Percentiles rank a stretch among this genome's conserved stretches.
phyloP scores from a whole-genome alignment of 2,888 invertebrate species.

The Leptopilina drosophilae region DNA sequence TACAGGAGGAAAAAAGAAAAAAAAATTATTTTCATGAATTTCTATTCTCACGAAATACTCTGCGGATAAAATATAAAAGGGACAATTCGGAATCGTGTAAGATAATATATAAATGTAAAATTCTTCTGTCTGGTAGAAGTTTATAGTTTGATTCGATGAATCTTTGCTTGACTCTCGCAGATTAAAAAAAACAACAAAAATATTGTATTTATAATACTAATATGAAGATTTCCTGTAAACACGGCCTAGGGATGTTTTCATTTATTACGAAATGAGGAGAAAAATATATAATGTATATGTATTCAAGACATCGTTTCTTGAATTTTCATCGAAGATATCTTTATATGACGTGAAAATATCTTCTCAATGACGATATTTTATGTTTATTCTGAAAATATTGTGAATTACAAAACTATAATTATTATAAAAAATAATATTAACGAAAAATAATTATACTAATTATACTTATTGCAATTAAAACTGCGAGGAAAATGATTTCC shows the following conservation, averaged over 20 bases:
- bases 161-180: slow-evolving; percentile 27
- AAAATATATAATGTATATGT: neutral
- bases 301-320: slow-evolving; percentile 42
- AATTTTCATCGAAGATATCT: too few relatives aligned
- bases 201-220: slow-evolving; percentile 23
- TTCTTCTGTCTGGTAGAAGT: slow-evolving; percentile 30
- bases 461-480: too few relatives aligned
- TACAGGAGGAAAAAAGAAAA: slow-evolving; percentile 45
- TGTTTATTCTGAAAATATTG: too few relatives aligned
- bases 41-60: slow-evolving; percentile 24
- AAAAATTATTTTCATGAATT: slow-evolving; percentile 45
- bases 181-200: neutral
- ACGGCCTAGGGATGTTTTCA: slow-evolving; percentile 31
- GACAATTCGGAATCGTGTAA: slow-evolving; percentile 14
- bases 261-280: slow-evolving; percentile 12
- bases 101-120: slow-evolving; percentile 24
- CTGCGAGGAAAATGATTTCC: too few relatives aligned
- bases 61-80: slow-evolving; percentile 45
- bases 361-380: too few relatives aligned
- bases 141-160: slow-evolving; percentile 31
- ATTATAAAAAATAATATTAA: too few relatives aligned
- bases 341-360: too few relatives aligned
- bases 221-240: slow-evolving; percentile 17
- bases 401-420: too few relatives aligned
- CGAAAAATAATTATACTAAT: too few relatives aligned